Base-by-base conservation (phyloP, 2,888 invertebrate genomes). In the Monopis laevigella region DNA sequence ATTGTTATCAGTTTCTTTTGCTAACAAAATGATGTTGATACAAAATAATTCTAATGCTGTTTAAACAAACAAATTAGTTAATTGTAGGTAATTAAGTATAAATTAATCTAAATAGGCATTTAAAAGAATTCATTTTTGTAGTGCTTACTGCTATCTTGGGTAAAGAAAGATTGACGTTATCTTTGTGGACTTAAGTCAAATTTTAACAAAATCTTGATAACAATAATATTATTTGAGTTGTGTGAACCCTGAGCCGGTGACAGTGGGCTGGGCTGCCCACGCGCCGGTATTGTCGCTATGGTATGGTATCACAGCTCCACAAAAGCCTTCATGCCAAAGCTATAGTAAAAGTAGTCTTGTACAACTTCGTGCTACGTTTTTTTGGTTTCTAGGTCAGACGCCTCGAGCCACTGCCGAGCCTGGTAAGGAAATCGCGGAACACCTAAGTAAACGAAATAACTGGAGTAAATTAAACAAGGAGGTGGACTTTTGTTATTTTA, bases 331-430 rank as follows among this genome's bases (percentile, higher is more conserved):
- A 11, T 19, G 12, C n/a, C n/a, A 21, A 21, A 36, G 36, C 36
- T 21, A 19, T 34, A 16, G 36, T 21, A 21, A 12, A 21, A 36
- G 28, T 28, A 19, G 35, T 29, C 21, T 46, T 40, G 46, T 43
- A 29, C 29, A 29, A 29, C 47, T 51, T 55, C 55, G 56, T 58
- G 56, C 49, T 58, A 51, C 52, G 59, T 65, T 69, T 71, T 69
- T 32, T 30, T 70, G 52, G 59, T 65, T 73, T 71, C 62, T 77
- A 66, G 77, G 77, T 72, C 71, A 65, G 49, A 38, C 46, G 39
- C 36, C 42, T 41, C 34, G 43, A 44, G 49, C 40, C 45, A 48
- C 39, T 21, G 24, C 8, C 5, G 24, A 29, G 14, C 29, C 29
- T 14, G 29, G 10, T 29, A 27, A 13, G 29, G 13, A 29, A 13